Percentiles rank a stretch among this genome's conserved stretches.
phyloP scores from a whole-genome alignment of 2,797 vertebrate genomes.

The Petrocephalus sullivani region DNA sequence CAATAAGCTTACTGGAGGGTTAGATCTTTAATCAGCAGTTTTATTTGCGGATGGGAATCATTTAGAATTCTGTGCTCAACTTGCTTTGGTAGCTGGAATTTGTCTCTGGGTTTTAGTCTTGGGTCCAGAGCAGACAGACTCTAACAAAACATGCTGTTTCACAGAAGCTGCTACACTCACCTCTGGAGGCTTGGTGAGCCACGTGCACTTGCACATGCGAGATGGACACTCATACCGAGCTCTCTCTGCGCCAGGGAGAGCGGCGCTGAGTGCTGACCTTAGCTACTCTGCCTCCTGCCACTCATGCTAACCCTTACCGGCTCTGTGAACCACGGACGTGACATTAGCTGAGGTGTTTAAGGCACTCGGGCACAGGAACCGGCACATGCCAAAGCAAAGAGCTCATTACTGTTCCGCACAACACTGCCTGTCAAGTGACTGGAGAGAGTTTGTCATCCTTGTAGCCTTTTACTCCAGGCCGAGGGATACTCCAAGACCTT shows the following conservation, averaged over 20 bases:
- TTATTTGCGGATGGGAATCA: neutral
- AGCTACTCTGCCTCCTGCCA: neutral
- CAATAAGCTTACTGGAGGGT: neutral
- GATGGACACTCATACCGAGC: neutral
- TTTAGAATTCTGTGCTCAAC: neutral
- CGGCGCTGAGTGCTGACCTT: neutral
- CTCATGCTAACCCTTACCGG: neutral
- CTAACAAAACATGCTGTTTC: neutral
- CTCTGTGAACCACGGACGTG: neutral
- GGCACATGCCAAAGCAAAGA: neutral
- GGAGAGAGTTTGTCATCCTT: neutral
- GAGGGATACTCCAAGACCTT: neutral
- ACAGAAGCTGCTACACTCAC: neutral
- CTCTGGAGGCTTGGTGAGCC: neutral
- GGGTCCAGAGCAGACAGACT: neutral
- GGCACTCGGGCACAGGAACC: neutral
- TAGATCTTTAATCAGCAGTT: neutral
- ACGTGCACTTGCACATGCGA: neutral
- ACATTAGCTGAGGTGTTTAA: neutral
- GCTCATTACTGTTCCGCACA: neutral
- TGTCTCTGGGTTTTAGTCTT: neutral
- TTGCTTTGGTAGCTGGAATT: neutral
- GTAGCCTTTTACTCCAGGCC: neutral
- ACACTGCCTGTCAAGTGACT: neutral
- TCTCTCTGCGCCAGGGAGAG: neutral